A percentile compares a stretch with the other conserved stretches of the same genome.
phyloP scores from a whole-genome alignment of 2,888 invertebrate genomes.

The Perizoma affinitatum region DNA sequence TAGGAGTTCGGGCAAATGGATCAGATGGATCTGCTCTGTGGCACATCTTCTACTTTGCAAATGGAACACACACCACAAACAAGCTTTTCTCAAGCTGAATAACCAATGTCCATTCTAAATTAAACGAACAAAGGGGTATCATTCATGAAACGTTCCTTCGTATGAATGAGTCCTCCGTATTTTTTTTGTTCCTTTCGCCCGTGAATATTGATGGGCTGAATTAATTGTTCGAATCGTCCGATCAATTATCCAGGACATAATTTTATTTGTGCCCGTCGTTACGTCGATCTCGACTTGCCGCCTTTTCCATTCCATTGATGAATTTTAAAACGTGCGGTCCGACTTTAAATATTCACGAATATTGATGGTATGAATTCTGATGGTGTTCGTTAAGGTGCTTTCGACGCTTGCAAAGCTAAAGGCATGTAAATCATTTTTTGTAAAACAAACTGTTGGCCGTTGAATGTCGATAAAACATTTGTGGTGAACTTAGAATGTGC shows the following conservation, averaged over 20 bases:
- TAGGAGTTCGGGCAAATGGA: too few relatives aligned
- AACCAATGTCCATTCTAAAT: conserved; percentile 2
- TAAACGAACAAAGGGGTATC: conserved; percentile 11
- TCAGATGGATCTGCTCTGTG: too few relatives aligned
- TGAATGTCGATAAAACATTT: too few relatives aligned
- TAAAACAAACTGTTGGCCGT: neutral
- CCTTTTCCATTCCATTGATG: conserved; percentile 34
- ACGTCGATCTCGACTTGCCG: conserved; percentile 33
- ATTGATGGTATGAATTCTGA: conserved; percentile 21
- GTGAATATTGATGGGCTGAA: conserved; percentile 55
- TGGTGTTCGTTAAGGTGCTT: conserved; percentile 16
- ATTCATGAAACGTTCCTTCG: conserved; percentile 8
- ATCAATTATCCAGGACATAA: conserved; percentile 56
- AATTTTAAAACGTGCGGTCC: conserved; percentile 32
- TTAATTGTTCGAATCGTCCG: conserved; percentile 56
- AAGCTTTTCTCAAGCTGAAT: neutral
- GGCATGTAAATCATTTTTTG: neutral
- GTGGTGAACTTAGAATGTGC: too few relatives aligned
- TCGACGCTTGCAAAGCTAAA: conserved; percentile 1
- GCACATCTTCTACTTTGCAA: too few relatives aligned
- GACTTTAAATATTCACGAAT: conserved; percentile 26
- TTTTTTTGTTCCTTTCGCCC: conserved; percentile 27
- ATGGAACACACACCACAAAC: too few relatives aligned
- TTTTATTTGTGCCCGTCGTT: conserved; percentile 48
- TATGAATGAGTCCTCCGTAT: conserved; percentile 13